These are phyloP conservation scores for Pluvialis apricaria DNA, from an alignment of 2,113 vertebrate species.

Conservation along the genomic window DNA sequence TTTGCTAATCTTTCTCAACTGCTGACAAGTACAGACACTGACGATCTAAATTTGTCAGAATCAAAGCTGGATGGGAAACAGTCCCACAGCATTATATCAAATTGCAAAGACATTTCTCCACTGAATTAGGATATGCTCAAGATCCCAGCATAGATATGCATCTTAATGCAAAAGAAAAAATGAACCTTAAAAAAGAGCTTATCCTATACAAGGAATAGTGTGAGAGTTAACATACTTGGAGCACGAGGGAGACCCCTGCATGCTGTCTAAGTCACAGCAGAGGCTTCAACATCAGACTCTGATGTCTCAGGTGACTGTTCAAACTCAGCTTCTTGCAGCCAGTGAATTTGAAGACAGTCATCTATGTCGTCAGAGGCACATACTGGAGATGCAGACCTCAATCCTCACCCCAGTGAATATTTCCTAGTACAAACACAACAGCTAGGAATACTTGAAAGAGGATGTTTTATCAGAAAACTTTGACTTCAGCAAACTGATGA, in stretches of 20 bases:
- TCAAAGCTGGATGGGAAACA: not conserved
- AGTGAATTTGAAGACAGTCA: not conserved
- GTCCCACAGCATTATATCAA: not conserved
- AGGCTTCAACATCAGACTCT: not conserved
- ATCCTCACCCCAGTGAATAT: not conserved
- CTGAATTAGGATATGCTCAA: not conserved
- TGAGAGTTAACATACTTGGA: not conserved
- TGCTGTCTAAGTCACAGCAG: not conserved
- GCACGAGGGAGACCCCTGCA: fast-evolving
- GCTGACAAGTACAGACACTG: not conserved
- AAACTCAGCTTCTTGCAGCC: not conserved
- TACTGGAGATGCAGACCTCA: not conserved
- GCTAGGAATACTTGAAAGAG: not conserved
- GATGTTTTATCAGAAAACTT: not conserved
- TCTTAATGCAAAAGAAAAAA: not conserved
- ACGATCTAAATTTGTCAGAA: not conserved
- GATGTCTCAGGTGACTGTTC: not conserved
- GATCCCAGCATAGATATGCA: not conserved
- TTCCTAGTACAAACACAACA: not conserved
- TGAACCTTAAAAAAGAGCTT: not conserved
- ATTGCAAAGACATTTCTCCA: not conserved
- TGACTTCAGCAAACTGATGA: not conserved
- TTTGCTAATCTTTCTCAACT: not conserved
- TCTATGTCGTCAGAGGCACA: not conserved
- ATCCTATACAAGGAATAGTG: not conserved